A percentile compares a stretch with the other conserved stretches of the same genome.
These are phyloP conservation scores for Leucania comma DNA, from an alignment of 2,888 invertebrate species.

Conservation along the genomic window DNA sequence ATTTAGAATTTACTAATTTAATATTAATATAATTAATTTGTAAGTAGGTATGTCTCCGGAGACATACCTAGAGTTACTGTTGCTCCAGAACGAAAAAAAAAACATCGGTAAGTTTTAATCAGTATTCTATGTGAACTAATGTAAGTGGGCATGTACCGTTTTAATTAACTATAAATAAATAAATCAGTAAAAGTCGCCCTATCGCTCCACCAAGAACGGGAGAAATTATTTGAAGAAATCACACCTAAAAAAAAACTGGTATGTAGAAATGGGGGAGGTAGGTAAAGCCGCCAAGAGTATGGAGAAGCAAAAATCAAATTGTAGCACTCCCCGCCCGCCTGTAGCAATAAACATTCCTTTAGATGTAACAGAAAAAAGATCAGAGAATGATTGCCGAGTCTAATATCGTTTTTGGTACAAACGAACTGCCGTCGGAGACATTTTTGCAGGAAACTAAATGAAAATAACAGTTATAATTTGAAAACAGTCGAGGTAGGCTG, in stretches of 20 bases:
- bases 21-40: too few species aligned
- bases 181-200: too few species aligned
- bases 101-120: too few species aligned
- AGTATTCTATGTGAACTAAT: too few species aligned
- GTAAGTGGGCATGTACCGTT: too few species aligned
- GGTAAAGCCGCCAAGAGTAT: conserved; percentile 14
- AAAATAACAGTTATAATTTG: conserved; percentile 39
- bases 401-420: conserved; percentile 53
- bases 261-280: conserved; percentile 3
- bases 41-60: too few species aligned
- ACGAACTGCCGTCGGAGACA: conserved; percentile 35
- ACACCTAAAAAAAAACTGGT: not conserved
- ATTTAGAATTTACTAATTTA: not conserved
- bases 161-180: too few species aligned
- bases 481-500: conserved; percentile 56
- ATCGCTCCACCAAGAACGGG: too few species aligned
- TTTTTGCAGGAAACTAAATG: conserved; percentile 35
- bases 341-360: conserved; percentile 39
- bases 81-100: too few species aligned
- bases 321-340: conserved; percentile 1
- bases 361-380: conserved; percentile 46
- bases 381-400: conserved; percentile 52
- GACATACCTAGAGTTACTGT: too few species aligned
- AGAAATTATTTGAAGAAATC: too few species aligned
- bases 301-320: conserved; percentile 43